Conservation (phyloP, 2,888 invertebrate species). For the Drosophila helvetica region DNA sequence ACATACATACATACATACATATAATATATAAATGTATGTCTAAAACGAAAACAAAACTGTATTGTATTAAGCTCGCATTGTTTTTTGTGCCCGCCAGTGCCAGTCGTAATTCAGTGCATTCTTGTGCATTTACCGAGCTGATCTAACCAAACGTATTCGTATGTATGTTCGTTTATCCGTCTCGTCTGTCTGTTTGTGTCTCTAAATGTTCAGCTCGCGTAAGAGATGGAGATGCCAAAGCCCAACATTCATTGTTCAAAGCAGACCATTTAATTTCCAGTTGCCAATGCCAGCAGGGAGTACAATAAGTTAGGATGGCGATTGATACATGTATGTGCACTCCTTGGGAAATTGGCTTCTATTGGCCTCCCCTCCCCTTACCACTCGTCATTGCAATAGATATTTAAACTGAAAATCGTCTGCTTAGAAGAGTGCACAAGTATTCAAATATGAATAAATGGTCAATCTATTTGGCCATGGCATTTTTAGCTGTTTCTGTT, state of each 20-base stretch:
- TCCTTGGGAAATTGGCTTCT: too few relatives aligned
- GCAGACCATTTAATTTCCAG: neutral
- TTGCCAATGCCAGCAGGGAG: neutral
- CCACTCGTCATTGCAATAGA: neutral
- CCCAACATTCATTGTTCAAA: neutral
- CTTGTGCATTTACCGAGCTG: neutral
- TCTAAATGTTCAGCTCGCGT: neutral
- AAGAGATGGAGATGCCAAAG: neutral
- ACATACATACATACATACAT: neutral
- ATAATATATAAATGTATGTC: neutral
- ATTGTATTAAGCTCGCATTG: neutral
- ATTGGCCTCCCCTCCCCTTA: neutral
- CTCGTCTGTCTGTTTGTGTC: neutral
- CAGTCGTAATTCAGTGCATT: neutral
- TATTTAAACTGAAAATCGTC: neutral
- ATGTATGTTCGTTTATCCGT: neutral
- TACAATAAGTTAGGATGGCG: neutral
- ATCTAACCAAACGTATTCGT: neutral
- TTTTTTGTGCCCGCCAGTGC: neutral
- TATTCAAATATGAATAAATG: too few relatives aligned
- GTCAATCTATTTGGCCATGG: neutral
- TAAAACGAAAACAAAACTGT: neutral
- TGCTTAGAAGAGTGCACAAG: neutral
- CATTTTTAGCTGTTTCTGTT: neutral
- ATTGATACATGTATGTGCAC: neutral